phyloP scores from a whole-genome alignment of 37 sponge, comb jelly and placozoan genomes.

The Corticium candelabrum region DNA sequence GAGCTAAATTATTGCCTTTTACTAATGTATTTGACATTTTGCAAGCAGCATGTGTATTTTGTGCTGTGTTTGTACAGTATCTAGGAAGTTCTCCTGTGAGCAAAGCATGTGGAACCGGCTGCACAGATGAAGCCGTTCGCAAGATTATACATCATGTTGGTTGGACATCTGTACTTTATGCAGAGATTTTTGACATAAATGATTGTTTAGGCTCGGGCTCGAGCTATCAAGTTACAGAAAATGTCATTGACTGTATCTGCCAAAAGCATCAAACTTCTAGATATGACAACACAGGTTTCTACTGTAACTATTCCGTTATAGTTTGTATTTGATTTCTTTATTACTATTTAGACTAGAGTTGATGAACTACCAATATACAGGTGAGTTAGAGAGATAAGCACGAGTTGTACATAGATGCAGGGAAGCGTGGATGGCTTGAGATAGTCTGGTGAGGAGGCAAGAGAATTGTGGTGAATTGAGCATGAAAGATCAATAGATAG shows the following conservation, averaged over 20 bases:
- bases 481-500: too few species aligned
- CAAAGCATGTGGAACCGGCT: conserved; percentile 63
- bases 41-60: too few species aligned
- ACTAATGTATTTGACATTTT: too few species aligned
- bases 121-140: conserved; percentile 84
- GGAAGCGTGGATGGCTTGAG: too few species aligned
- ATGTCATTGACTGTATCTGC: conserved; percentile 66
- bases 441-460: too few species aligned
- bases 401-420: too few species aligned
- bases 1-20: too few species aligned
- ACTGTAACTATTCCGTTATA: too few species aligned
- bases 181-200: not conserved
- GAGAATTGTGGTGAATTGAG: too few species aligned
- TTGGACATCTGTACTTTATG: not conserved
- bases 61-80: conserved; percentile 63
- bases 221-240: conserved; percentile 57
- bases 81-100: conserved; percentile 45
- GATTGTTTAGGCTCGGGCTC: conserved; percentile 40
- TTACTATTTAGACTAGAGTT: not conserved
- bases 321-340: too few species aligned
- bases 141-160: conserved; percentile 54
- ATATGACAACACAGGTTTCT: conserved; percentile 32
- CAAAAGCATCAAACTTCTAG: conserved; percentile 34
- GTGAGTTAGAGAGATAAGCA: not conserved
- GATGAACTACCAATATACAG: conserved; percentile 8